Evolutionary conservation across 2,888 invertebrate genomes (phyloP), one percentile per base, ranked within the genome.

Genomic region (Magallana nippona): DNA sequence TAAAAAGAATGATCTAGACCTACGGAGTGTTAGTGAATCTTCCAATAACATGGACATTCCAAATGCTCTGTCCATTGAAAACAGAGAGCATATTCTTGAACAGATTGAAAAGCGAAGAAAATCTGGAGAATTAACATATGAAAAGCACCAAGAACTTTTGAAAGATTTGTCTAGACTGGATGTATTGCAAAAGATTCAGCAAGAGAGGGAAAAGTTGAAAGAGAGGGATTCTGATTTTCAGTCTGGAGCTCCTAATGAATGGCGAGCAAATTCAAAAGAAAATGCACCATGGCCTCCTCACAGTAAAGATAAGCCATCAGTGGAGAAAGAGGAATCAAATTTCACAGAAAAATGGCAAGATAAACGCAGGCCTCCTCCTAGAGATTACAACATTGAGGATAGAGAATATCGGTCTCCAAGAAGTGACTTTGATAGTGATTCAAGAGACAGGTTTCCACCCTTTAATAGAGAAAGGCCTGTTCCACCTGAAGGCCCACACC

Each of bases 41-140:
- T 55, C 55, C 56, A 80, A 32, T 77, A 63, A 13, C 56, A 71
- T 22, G 1, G 83, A 84, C 44, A 80, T 86, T 58, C 86, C 87
- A 32, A 81, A 85, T 82, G 88, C 85, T 55, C 81, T 88, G 15
- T 82, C 86, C 15, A 55, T 86, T 15, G 87, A 88, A 22, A 85
- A 85, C 60, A 84, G 86, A 71, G 88, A 89, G 78, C 86, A 86
- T 11, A 89, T 90, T 19, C 79, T 90, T n/a, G 84, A 85, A n/a
- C 83, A 83, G 71, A 86, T 86, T 60, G 83, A 84, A 58, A 96
- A 97, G 90, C 96, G 97, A 90, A 96, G 96, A 86, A 96, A 96
- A 87, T 96, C 96, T 82, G 97, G 97, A 0, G 86, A 89, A 27
- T 86, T 94, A 8, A 91, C 89, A 55, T 90, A 89, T 79, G 91